A percentile compares a stretch with the other conserved stretches of the same genome.
Evolutionary conservation across 2,888 invertebrate species (phyloP).

Genomic region (Dysmachus trigonus): DNA sequence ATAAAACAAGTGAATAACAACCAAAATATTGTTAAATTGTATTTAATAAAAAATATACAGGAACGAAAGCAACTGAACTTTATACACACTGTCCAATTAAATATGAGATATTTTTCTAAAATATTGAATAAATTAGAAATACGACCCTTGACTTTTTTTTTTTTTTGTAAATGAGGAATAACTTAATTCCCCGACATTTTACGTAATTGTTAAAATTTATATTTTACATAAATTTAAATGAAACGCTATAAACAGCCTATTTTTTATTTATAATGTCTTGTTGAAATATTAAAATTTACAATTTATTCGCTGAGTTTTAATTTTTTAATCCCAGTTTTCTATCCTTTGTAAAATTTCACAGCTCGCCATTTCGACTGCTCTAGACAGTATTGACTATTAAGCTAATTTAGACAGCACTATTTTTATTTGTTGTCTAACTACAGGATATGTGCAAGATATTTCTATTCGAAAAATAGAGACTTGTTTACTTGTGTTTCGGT

Average conservation of each 20-base stretch:
- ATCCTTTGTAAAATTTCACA: too few species aligned
- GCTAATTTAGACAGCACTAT: too few species aligned
- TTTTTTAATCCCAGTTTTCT: not conserved
- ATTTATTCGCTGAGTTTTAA: not conserved
- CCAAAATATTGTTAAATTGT: constrained; percentile 37
- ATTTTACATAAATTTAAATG: constrained; percentile 31
- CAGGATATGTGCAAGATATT: too few species aligned
- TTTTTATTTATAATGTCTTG: constrained; percentile 41
- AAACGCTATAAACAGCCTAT: constrained; percentile 39
- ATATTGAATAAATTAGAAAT: constrained; percentile 9
- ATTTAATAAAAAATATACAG: constrained; percentile 22
- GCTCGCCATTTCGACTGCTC: too few species aligned
- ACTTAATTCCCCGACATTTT: constrained; percentile 9
- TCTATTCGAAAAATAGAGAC: too few species aligned
- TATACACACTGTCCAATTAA: constrained; percentile 16
- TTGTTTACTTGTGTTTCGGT: too few species aligned
- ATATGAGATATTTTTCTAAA: constrained; percentile 38
- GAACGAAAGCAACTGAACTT: constrained; percentile 21
- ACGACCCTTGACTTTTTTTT: constrained; percentile 13
- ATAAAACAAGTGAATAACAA: constrained; percentile 32
- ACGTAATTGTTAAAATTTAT: constrained; percentile 36
- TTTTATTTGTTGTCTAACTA: too few species aligned
- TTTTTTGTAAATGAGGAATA: constrained; percentile 32
- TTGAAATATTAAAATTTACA: constrained; percentile 41
- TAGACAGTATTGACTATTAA: too few species aligned